Evolutionary conservation across 2,888 invertebrate genomes (phyloP), one percentile per base, ranked within the genome.

Genomic region (Marronus borbonicus): DNA sequence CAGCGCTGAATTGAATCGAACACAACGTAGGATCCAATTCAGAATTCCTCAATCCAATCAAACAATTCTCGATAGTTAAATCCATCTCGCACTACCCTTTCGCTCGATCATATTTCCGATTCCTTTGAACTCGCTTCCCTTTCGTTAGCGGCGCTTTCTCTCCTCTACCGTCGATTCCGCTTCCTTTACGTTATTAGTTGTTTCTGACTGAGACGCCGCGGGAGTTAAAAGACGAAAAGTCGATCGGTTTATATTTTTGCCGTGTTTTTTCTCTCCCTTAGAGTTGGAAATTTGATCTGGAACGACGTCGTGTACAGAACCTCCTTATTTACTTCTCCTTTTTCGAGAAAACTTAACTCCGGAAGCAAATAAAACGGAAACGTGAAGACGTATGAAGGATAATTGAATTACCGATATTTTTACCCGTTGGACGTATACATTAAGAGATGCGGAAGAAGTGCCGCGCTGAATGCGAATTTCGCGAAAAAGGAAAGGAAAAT

Each of bases 341-440:
- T 55, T 17, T 20, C n/a, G 3, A 55, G 20, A 55, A 55, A n/a
- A n/a, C 55, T 20, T 20, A 20, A 14, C 55, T 20, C 7, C 55
- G 55, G 7, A 20, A 20, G 55, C n/a, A 20, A 55, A 55, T 14
- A 55, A 55, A 55, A 55, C 55, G 55, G 55, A 55, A 55, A 55
- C 55, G 36, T 14, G 14, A 65, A 65, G 36, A 39, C 14, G 36
- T 36, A 65, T 8, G 28, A 36, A 36, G 64, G 36, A 36, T 65
- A 65, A 65, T 65, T 65, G 64, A 65, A 65, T 65, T 65, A 65
- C 36, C 17, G 64, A 65, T n/a, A 36, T 36, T 65, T 65, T 65
- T 65, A 65, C 17, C 64, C 31, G 44, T 44, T 8, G 44, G 8
- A 44, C 8, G 8, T 5, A 36, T 12, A 12, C 2, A 44, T 8